Evolutionary conservation across 2,113 vertebrate genomes (phyloP).

Genomic region (Argyrosomus japonicus): DNA sequence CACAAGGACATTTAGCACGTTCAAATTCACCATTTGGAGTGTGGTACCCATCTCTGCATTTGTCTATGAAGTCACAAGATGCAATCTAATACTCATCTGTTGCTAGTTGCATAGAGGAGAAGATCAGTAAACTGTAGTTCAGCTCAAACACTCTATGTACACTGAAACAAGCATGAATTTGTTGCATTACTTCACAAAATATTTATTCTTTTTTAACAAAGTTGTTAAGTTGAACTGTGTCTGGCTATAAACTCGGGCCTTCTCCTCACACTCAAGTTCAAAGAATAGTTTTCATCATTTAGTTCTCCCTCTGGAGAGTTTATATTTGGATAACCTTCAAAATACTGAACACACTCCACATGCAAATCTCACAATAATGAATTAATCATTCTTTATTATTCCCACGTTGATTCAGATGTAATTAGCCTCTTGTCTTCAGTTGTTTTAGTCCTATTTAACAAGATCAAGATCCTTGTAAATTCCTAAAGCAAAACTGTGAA

Average conservation of each 20-base stretch:
- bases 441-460: conserved; percentile 1
- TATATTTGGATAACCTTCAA: conserved; percentile 10
- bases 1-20: conserved; percentile 30
- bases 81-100: not conserved
- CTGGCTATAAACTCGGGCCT: not conserved
- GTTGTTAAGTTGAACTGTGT: not conserved
- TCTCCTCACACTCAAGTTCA: not conserved
- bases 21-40: conserved; percentile 11
- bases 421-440: not conserved
- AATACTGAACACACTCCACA: conserved; percentile 33
- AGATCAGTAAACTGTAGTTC: not conserved
- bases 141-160: not conserved
- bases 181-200: not conserved
- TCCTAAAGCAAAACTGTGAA: conserved; percentile 1
- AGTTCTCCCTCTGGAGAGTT: not conserved
- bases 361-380: conserved; percentile 30
- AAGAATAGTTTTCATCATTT: conserved; percentile 5
- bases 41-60: not conserved
- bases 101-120: not conserved
- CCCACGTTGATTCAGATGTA: conserved; percentile 1
- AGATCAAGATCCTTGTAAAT: not conserved
- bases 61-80: conserved; percentile 1
- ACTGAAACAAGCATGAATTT: no score
- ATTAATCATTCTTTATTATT: conserved; percentile 12
- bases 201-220: conserved; percentile 2